Base-by-base conservation (phyloP, 2,888 invertebrate genomes). In the Ennomos erosarius region DNA sequence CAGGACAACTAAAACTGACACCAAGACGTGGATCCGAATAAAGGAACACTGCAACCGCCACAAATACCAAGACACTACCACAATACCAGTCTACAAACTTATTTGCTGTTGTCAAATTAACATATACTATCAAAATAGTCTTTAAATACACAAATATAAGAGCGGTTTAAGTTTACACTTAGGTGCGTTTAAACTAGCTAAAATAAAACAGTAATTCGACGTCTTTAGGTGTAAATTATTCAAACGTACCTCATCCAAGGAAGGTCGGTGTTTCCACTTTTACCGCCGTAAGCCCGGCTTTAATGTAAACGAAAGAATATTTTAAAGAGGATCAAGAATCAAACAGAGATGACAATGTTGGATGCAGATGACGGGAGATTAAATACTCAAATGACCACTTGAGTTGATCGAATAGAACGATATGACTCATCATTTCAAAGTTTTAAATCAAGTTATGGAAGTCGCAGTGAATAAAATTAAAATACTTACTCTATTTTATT, bases 221-320 rank as follows among this genome's bases (percentile, higher is more conserved):
- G 84, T 84, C 85, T 87, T 85, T 85, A 87, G 85, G 87, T 87
- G 89, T 90, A 88, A 90, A 90, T 90, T 88, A 90, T 90, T 90
- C 87, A 90, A 84, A 86, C 77, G 73, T 75, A 76, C 82, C 80
- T 88, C 86, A 85, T 87, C 87, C 81, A 66, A 75, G 71, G 77
- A 81, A 77, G 83, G 82, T 78, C 75, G 75, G 79, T 82, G 83
- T 80, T 76, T 81, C 78, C 76, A 80, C 76, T 82, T 86, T 88
- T 87, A 82, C 85, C 78, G 76, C 74, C 79, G 75, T 81, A 81
- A 84, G 82, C 79, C 80, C 72, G 80, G 80, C 81, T 83, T 84
- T 84, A 86, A 85, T 78, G 76, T 82, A 84, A 85, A 82, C 78
- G 82, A 78, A 76, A 78, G 85, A 84, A 87, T 87, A 85, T 84